Evolutionary conservation across 2,797 vertebrate genomes (phyloP), one percentile per base, ranked within the genome.

Genomic region (Smutsia temminckii): DNA sequence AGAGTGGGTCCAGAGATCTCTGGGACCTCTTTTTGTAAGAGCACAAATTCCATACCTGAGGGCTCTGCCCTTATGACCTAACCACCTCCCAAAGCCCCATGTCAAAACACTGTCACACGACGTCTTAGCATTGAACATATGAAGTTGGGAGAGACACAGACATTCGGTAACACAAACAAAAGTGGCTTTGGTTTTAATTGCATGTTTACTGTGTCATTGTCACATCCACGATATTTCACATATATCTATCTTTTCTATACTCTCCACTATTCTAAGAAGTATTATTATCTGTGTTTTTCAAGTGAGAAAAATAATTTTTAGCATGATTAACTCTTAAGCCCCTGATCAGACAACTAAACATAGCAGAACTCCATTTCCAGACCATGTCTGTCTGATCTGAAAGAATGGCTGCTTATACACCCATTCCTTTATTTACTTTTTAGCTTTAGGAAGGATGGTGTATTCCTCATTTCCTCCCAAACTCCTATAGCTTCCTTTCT

Each of bases 301-400:
- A 68, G n/a, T 75, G 78, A 86, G 68, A 74, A 77, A 86, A 96
- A 85, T 49, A 27, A 78, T 61, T 85, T 49, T 88, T 84, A 64
- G 37, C 53, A 11, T 80, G 53, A 79, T 77, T 93, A 75, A 61
- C 51, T 92, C 18, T 59, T n/a, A 32, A 46, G 59, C 21, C 34
- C 46, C 84, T 63, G 37, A 49, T 59, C 51, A 95, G 90, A 83
- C 21, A 68, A 32, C 34, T 55, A 40, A 81, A 61, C 51, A 34
- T 25, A 69, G 61, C 18, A 68, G 71, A 89, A 94, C 61, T 78
- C 66, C 46, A 34, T 85, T 83, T 92, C 57, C 37, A 72, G 91
- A 80, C 25, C 69, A 49, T 2, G 6, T 64, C 51, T 17, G 1
- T 72, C 46, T 75, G 61, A 80, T 69, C 34, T 14, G n/a, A 95